phyloP scores from a whole-genome alignment of 2,888 invertebrate genomes.

The Spatulosminthurus flaviceps region DNA sequence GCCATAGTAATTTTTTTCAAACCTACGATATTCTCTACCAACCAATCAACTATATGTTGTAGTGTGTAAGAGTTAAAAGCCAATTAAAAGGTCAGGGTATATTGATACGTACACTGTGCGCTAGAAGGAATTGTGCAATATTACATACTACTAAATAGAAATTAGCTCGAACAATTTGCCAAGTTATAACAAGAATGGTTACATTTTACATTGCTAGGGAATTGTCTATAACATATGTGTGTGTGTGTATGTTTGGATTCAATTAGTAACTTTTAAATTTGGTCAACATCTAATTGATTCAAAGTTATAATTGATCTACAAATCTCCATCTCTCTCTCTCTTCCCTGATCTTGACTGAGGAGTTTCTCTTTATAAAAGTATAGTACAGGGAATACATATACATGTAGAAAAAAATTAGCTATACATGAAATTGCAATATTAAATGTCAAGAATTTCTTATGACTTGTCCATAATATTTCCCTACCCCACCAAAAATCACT shows the following conservation, averaged over 20 bases:
- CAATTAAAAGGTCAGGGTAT: constrained; percentile 40
- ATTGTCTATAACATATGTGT: too few relatives aligned
- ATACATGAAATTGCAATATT: too few relatives aligned
- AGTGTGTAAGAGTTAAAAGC: background rate
- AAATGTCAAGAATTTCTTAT: too few relatives aligned
- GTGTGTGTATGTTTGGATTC: constrained; percentile 32
- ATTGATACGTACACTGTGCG: too few relatives aligned
- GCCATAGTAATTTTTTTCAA: background rate
- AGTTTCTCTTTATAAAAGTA: constrained; percentile 18
- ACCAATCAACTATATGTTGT: background rate
- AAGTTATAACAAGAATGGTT: background rate
- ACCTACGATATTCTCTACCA: background rate
- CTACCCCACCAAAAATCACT: background rate
- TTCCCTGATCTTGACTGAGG: background rate
- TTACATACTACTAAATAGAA: background rate
- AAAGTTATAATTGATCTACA: constrained; percentile 35
- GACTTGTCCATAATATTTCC: background rate
- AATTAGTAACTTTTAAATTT: constrained; percentile 41
- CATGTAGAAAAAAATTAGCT: too few relatives aligned
- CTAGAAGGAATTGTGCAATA: background rate
- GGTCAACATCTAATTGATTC: constrained; percentile 42
- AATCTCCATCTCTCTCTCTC: background rate
- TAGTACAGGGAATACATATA: too few relatives aligned
- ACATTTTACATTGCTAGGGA: too few relatives aligned
- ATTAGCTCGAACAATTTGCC: constrained; percentile 15